Percentiles rank a stretch among this genome's conserved stretches.
phyloP scores from a whole-genome alignment of 1,140 invertebrate genomes.

The Drosophila subpulchrella region DNA sequence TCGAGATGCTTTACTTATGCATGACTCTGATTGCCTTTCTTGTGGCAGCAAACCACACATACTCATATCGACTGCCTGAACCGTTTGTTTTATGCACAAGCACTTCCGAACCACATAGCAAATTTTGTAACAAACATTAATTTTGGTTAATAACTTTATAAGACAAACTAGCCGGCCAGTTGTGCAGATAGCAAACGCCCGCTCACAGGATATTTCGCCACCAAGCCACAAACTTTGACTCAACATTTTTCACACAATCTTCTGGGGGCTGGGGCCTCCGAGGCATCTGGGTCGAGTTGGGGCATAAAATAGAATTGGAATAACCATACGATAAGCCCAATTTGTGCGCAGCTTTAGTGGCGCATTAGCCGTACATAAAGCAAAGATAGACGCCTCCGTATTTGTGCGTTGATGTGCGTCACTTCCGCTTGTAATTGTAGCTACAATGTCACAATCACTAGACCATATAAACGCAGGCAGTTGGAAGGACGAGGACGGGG shows the following conservation, averaged over 20 bases:
- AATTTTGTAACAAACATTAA: constrained; percentile 80
- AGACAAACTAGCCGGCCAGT: constrained; percentile 47
- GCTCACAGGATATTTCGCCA: constrained; percentile 29
- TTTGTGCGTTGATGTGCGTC: constrained; percentile 76
- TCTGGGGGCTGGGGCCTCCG: constrained; percentile 16
- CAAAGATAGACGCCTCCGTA: constrained; percentile 72
- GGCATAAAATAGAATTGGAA: constrained; percentile 83
- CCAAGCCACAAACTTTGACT: constrained; percentile 56
- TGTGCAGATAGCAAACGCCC: constrained; percentile 48
- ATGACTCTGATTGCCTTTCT: constrained; percentile 47
- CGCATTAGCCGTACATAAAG: constrained; percentile 80
- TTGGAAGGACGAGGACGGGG: constrained; percentile 5
- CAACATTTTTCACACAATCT: constrained; percentile 80
- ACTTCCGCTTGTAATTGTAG: constrained; percentile 83
- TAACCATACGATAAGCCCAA: constrained; percentile 83
- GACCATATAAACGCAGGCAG: constrained; percentile 77
- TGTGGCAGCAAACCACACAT: constrained; percentile 13
- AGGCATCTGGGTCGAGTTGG: constrained; percentile 24
- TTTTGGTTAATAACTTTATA: constrained; percentile 83
- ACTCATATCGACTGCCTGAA: constrained; percentile 20
- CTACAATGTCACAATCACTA: constrained; percentile 82
- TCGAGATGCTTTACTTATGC: constrained; percentile 38
- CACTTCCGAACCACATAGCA: constrained; percentile 72
- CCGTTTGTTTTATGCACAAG: constrained; percentile 64
- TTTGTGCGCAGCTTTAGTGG: constrained; percentile 81